Evolutionary conservation across 2,113 vertebrate genomes (phyloP).

Genomic region (Oncorhynchus clarkii): DNA sequence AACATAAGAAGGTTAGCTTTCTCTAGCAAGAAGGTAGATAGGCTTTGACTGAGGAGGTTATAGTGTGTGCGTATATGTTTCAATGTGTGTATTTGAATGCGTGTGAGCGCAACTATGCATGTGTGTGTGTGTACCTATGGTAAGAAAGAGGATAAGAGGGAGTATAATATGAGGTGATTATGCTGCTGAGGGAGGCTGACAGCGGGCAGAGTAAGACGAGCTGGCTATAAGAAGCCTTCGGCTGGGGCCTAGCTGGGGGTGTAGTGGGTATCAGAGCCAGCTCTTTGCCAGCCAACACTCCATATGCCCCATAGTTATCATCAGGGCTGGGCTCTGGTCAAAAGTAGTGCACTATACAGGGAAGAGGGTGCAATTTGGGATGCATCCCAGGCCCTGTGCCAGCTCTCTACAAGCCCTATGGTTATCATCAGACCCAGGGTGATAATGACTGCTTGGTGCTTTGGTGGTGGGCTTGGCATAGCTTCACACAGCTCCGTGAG

Average conservation of each 20-base stretch:
- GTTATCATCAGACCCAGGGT: constrained; percentile 58
- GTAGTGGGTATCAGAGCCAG: too few species aligned
- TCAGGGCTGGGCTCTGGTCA: too few species aligned
- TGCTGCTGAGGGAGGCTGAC: neutral
- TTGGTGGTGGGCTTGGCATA: constrained; percentile 51
- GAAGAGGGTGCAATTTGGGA: too few species aligned
- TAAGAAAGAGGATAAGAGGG: neutral
- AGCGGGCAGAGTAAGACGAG: constrained; percentile 41
- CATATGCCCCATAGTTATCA: too few species aligned
- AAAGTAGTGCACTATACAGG: too few species aligned
- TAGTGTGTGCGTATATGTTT: neutral
- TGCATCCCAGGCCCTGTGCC: constrained; percentile 43
- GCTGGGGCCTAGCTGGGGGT: constrained; percentile 30
- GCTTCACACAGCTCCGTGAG: constrained; percentile 50
- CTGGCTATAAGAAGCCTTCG: constrained; percentile 24
- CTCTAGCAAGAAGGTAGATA: neutral
- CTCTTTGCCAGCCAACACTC: too few species aligned
- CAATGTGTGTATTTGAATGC: too few species aligned
- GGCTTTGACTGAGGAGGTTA: constrained; percentile 38
- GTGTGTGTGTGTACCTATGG: constrained; percentile 10
- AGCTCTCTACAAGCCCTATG: constrained; percentile 54
- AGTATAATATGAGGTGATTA: neutral
- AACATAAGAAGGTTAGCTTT: too few species aligned
- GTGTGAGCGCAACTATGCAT: constrained; percentile 4
- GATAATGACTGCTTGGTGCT: constrained; percentile 48